Evolutionary conservation across 2,888 invertebrate species (phyloP), one percentile per base, ranked within the genome.

Genomic region (Agrochola macilenta): DNA sequence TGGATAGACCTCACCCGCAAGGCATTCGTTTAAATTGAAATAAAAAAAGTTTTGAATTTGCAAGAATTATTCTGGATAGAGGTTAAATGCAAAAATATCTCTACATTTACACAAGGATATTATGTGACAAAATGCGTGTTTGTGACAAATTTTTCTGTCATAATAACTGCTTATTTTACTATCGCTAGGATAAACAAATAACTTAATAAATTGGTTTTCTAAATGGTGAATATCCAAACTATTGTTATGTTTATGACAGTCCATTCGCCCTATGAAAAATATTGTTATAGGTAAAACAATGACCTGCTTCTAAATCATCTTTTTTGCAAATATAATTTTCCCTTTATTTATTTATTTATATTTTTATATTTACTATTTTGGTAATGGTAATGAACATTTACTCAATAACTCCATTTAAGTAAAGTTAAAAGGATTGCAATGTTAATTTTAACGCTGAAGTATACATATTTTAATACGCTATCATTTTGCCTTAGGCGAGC

Each of bases 371-470:
- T 57, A 14, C 2, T 0, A 39, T 68, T 39, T 9, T 39, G 20
- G 8, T 54, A 69, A 75, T 39, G 35, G 30, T 30, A 30, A 39
- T 39, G 57, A 80, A 52, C 35, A 52, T 14, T 5, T 39, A 71
- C 54, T 70, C 30, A 35, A 64, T 57, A 63, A 73, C 20, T 61
- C 30, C 9, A 71, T 68, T 69, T 72, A 68, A 63, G 23, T 46
- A 49, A 75, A 69, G 60, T 61, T 57, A 65, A 82, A 66, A 79
- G 82, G 75, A 65, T 82, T 82, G 49, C 52, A 57, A 69, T 61
- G 52, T 69, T 69, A 65, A 79, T 72, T 79, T 75, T 54, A 60
- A 49, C 39, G 30, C 26, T 54, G 61, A 52, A 57, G 64, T 68
- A 69, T 60, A 75, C 71, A 74, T 26, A 72, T 82, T 66, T 79